phyloP scores from a whole-genome alignment of 2,888 invertebrate species.

The Hirtodrosophila duncani region DNA sequence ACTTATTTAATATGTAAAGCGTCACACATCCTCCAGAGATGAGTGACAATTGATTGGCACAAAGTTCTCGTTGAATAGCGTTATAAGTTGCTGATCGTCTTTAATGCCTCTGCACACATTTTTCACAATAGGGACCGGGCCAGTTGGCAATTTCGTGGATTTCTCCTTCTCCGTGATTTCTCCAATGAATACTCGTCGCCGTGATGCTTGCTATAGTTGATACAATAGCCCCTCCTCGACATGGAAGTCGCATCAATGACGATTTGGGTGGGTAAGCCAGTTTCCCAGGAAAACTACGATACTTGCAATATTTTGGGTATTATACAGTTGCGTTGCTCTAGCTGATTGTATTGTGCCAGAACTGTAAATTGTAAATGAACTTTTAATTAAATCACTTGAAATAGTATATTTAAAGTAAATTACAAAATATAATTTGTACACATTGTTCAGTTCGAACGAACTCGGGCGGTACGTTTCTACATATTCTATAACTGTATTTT shows the following conservation, averaged over 20 bases:
- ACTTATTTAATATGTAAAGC: slow-evolving; percentile 88
- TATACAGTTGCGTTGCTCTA: slow-evolving; percentile 79
- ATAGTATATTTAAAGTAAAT: too few relatives aligned
- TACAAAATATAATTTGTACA: too few relatives aligned
- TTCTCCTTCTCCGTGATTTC: slow-evolving; percentile 85
- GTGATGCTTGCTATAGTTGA: slow-evolving; percentile 84
- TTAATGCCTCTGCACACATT: slow-evolving; percentile 87
- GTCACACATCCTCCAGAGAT: slow-evolving; percentile 97
- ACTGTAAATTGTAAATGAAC: too few relatives aligned
- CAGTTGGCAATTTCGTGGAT: slow-evolving; percentile 79
- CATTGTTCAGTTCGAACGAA: too few relatives aligned
- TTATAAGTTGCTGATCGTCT: slow-evolving; percentile 88
- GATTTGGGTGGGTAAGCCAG: slow-evolving; percentile 88
- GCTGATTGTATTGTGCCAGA: slow-evolving; percentile 47
- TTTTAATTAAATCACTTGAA: too few relatives aligned
- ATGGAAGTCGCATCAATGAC: slow-evolving; percentile 89
- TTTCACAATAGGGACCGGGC: slow-evolving; percentile 85
- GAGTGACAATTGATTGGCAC: slow-evolving; percentile 94
- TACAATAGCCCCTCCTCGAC: slow-evolving; percentile 86
- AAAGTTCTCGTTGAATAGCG: slow-evolving; percentile 93
- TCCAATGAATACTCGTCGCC: slow-evolving; percentile 92
- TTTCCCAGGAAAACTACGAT: slow-evolving; percentile 95
- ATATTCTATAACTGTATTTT: too few relatives aligned
- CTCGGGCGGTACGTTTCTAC: too few relatives aligned
- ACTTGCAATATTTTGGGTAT: slow-evolving; percentile 90